A percentile compares a stretch with the other conserved stretches of the same genome.
phyloP scores from a whole-genome alignment of 2,888 invertebrate genomes.

The Epirrita christyi region DNA sequence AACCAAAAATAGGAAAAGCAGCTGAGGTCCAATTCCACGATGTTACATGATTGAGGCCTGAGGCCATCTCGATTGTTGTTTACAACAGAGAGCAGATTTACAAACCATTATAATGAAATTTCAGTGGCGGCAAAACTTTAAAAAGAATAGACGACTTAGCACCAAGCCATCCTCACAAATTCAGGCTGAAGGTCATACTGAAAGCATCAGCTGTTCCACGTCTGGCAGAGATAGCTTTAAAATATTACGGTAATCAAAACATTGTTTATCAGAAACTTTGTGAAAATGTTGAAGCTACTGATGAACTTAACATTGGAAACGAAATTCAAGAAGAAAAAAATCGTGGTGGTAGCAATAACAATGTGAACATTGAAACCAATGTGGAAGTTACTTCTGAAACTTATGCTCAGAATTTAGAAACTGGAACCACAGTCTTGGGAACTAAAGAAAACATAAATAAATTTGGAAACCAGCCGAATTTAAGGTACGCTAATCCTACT shows the following conservation, averaged over 20 bases:
- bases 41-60: no score
- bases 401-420: background rate
- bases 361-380: conserved; percentile 5
- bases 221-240: conserved; percentile 51
- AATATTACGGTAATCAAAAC: conserved; percentile 53
- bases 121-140: conserved; percentile 73
- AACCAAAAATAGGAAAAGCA: no score
- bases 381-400: conserved; percentile 5
- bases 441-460: background rate
- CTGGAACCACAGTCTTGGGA: background rate
- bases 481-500: background rate
- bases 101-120: conserved; percentile 28
- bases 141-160: conserved; percentile 72
- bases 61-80: no score
- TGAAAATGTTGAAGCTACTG: background rate
- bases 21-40: no score
- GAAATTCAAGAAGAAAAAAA: background rate
- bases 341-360: conserved; percentile 3
- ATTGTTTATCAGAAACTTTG: conserved; percentile 46
- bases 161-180: conserved; percentile 77
- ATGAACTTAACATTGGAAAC: background rate
- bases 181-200: conserved; percentile 67
- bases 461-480: background rate
- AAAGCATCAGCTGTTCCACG: conserved; percentile 53
- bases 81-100: no score